Evolutionary conservation across 2,888 invertebrate species (phyloP), one percentile per base, ranked within the genome.

Genomic region (Philereme vetulata): DNA sequence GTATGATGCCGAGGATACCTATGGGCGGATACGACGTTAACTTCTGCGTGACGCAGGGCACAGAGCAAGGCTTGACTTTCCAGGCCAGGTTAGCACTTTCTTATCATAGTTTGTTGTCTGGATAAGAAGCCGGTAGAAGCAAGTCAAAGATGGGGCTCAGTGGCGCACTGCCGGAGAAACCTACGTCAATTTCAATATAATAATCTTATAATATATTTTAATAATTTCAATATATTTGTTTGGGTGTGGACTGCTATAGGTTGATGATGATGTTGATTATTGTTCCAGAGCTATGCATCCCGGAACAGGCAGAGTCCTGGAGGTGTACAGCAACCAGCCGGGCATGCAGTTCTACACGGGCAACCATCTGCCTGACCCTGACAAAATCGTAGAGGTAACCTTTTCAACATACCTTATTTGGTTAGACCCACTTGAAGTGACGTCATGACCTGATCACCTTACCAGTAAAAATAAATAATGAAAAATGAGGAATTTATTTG

Each of bases 291-390:
- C 94, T 0, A 72, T 93, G 4, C 96, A 97, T 86, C 95, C 95
- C 0, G 70, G 80, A 9, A 93, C 94, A 33, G 97, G 98, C 2
- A 93, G 98, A 61, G 94, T 93, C 52, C 78, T 98, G 56, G 96
- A 97, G 80, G 94, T 98, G 0, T 95, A 94, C 71, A 96, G 97
- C 62, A 96, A 97, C 80, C 97, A 98, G 81, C 98, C 98, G 0
- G 98, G 98, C 0, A 93, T 98, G 58, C 98, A 98, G 82, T 95
- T 98, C 76, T 98, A 98, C 80, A 98, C 98, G 0, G 94, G 95
- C 0, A 97, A 97, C 79, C 91, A 86, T 60, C 86, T 97, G 40
- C 97, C 97, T 0, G 94, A 95, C 69, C 88, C 88, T 0, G 82
- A 86, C 43, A 86, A 81, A 51, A 92, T 92, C 42, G 63, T 88